Conservation (phyloP, 2,797 vertebrate species). For the Esox lucius region DNA sequence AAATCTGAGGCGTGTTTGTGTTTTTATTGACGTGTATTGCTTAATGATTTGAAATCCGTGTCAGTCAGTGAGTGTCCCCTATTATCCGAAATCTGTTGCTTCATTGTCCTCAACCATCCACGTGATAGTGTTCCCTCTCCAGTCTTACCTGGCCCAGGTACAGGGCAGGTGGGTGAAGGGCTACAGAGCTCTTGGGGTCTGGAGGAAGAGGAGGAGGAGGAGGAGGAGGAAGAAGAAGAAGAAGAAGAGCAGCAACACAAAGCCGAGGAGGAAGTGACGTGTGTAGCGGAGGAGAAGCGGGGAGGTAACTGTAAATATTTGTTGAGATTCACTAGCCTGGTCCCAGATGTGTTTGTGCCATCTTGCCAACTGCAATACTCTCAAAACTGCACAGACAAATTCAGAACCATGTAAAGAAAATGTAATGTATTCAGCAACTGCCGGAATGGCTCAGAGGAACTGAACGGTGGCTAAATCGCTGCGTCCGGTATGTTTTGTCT, state of each 20-base stretch:
- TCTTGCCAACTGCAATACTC: not conserved
- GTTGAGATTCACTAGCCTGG: not conserved
- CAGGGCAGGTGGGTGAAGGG: slow-evolving; percentile 89
- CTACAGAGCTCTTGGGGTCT: slow-evolving; percentile 85
- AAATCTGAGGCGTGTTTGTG: too few relatives aligned
- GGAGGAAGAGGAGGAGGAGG: slow-evolving; percentile 78
- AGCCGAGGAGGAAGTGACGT: slow-evolving; percentile 33
- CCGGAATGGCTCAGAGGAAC: not conserved
- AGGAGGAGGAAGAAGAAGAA: slow-evolving; percentile 68
- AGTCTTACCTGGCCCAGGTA: slow-evolving; percentile 81
- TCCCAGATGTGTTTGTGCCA: not conserved
- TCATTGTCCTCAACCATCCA: slow-evolving; percentile 70
- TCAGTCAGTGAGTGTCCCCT: not conserved
- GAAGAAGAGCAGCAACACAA: slow-evolving; percentile 13
- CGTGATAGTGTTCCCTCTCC: slow-evolving; percentile 76
- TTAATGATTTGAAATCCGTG: too few relatives aligned
- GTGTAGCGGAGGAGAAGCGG: slow-evolving; percentile 25
- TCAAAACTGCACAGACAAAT: not conserved
- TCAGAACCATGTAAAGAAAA: not conserved
- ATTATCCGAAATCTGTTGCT: not conserved
- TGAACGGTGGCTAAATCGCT: not conserved
- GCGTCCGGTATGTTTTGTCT: not conserved
- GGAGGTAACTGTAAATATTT: slow-evolving; percentile 6
- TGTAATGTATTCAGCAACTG: not conserved
- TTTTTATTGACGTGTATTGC: too few relatives aligned